Conservation (phyloP, 2,113 vertebrate genomes). For the Micronycteris hirsuta region DNA sequence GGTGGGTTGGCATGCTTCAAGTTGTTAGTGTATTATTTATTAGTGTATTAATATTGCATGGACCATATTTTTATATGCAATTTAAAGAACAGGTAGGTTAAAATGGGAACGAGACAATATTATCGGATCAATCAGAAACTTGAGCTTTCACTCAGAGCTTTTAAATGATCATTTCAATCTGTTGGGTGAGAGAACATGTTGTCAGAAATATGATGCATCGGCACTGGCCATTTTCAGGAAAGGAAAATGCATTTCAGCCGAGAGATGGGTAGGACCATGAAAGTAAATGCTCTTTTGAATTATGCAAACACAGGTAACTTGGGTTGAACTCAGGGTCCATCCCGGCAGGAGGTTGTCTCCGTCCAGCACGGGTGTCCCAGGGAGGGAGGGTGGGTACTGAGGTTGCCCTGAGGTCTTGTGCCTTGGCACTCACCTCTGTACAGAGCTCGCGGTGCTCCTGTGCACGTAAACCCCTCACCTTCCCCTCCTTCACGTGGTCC, state of each 20-base stretch:
- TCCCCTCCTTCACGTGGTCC: not conserved
- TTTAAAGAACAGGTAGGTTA: slow-evolving; percentile 72
- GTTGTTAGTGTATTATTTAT: slow-evolving; percentile 75
- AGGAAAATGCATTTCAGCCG: slow-evolving; percentile 12
- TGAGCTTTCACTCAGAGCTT: slow-evolving; percentile 58
- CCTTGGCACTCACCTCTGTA: not conserved
- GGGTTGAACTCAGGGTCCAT: not conserved
- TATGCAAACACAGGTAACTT: not conserved
- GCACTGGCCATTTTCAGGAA: slow-evolving; percentile 43
- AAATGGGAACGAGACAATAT: slow-evolving; percentile 55
- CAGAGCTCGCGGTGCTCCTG: not conserved
- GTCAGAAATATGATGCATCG: slow-evolving; percentile 46
- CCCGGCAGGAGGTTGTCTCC: not conserved
- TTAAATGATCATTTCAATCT: slow-evolving; percentile 62
- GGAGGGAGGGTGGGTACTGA: not conserved
- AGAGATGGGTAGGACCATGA: not conserved
- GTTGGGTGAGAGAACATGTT: slow-evolving; percentile 60
- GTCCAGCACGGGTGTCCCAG: not conserved
- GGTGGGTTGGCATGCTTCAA: slow-evolving; percentile 46
- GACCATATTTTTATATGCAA: slow-evolving; percentile 67
- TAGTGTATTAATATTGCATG: slow-evolving; percentile 72
- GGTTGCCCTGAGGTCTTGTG: not conserved
- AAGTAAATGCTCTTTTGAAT: slow-evolving; percentile 29
- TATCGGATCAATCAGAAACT: slow-evolving; percentile 64
- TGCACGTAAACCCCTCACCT: not conserved